Percentiles rank a stretch among this genome's conserved stretches.
These are phyloP conservation scores for Aphis craccivora DNA, from an alignment of 1,140 invertebrate genomes.

Conservation along the genomic window DNA sequence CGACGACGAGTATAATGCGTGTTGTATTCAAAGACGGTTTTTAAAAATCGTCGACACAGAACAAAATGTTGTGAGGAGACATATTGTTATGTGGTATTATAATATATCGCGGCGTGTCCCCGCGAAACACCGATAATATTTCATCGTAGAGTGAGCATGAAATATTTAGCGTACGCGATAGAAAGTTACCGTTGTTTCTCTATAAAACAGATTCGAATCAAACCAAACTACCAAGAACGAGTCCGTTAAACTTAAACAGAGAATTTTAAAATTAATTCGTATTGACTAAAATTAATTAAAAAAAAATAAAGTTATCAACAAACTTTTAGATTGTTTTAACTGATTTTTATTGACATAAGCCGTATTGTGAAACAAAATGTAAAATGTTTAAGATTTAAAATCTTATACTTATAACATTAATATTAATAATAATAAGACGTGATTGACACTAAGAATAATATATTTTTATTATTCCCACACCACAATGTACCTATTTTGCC, in stretches of 20 bases:
- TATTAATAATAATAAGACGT: background rate
- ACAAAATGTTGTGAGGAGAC: background rate
- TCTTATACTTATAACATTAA: background rate
- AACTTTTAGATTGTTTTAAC: background rate
- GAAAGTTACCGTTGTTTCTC: background rate
- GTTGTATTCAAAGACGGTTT: background rate
- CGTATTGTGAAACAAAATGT: background rate
- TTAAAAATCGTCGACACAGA: background rate
- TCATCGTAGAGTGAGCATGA: background rate
- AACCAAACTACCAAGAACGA: background rate
- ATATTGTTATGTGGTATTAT: background rate
- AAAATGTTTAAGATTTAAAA: background rate
- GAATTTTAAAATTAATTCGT: background rate
- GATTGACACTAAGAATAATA: background rate
- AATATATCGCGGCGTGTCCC: background rate
- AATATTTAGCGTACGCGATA: background rate
- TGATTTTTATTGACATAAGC: background rate
- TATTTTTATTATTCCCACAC: background rate
- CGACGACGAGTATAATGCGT: background rate
- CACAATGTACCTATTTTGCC: background rate
- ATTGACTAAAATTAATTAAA: background rate
- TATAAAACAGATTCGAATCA: background rate
- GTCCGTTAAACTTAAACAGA: background rate
- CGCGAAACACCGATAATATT: too few relatives aligned
- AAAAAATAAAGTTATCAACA: background rate